These are phyloP conservation scores for Perca flavescens DNA, from an alignment of 2,113 vertebrate genomes.

Conservation along the genomic window DNA sequence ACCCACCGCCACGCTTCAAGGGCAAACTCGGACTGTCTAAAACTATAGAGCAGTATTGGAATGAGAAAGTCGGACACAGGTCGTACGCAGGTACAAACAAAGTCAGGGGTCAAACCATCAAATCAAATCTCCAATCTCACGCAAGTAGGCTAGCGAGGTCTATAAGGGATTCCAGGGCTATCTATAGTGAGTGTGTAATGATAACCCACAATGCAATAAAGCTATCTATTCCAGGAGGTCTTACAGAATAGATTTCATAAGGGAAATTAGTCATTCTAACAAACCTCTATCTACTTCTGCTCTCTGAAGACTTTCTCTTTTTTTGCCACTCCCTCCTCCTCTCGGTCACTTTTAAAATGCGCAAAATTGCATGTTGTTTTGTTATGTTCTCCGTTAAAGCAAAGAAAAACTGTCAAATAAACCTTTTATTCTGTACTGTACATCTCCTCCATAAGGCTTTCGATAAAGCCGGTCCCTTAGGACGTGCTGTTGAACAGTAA, in stretches of 20 bases:
- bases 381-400: not conserved
- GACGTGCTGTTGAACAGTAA: not conserved
- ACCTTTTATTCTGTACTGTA: not conserved
- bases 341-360: conserved; percentile 4
- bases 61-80: not conserved
- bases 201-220: conserved; percentile 55
- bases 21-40: conserved; percentile 3
- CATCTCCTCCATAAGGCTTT: not conserved
- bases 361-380: not conserved
- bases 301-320: conserved; percentile 32
- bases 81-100: conserved; percentile 25
- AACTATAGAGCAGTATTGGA: conserved; percentile 6
- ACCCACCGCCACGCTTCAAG: not conserved
- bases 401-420: conserved; percentile 6
- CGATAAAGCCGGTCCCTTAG: not conserved
- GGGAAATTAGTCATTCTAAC: conserved; percentile 72
- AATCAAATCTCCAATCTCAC: conserved; percentile 20
- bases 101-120: conserved; percentile 32
- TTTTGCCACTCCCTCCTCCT: conserved; percentile 2
- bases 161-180: conserved; percentile 69
- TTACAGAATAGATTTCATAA: conserved; percentile 51
- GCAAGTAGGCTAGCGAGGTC: conserved; percentile 62
- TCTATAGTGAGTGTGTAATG: conserved; percentile 64
- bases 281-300: conserved; percentile 48
- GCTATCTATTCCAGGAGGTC: conserved; percentile 56